Base-by-base conservation (phyloP, 2,113 vertebrate genomes). In the Malaclemys terrapin region DNA sequence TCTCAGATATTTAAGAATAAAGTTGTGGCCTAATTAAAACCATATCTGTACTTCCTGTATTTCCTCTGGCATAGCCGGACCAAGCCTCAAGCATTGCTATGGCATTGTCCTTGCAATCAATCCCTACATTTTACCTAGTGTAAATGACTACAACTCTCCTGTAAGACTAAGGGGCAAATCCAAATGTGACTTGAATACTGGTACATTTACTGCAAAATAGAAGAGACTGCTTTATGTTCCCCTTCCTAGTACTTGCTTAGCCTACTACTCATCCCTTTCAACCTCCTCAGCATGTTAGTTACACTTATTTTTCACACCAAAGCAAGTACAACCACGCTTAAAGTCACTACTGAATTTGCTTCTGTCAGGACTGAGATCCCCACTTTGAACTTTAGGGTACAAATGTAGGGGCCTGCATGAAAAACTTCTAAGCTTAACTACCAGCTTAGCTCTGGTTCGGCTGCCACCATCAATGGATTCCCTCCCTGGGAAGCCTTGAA, bases 241-340 rank as follows among this genome's bases (percentile, higher is more conserved):
- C 56, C 57, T 24, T 88, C 89, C 0, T 0, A 45, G 13, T 52
- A 79, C 6, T 42, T 2, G 47, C 13, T 62, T 11, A n/a, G 17
- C 65, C n/a, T 38, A 38, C n/a, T 72, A 38, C 8, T 72, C 8
- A 10, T 10, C n/a, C 19, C 19, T 72, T 86, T 88, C 92, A 11
- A 91, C 56, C 5, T n/a, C 17, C 17, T 72, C 38, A 80, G 31
- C 11, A 76, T 19, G 35, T 3, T n/a, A 13, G 20, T 78, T 47
- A 47, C 12, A 78, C 75, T 47, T 45, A 47, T 78, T 16, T 78
- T 47, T 47, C 24, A 42, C 31, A 65, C 35, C 20, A 42, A 59
- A 88, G 42, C 42, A 78, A 59, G 12, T 89, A 29, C 84, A 93
- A 17, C 2, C 17, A 82, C 8, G 4, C 3, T 91, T 91, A 78